Percentiles rank a stretch among this genome's conserved stretches.
phyloP scores from a whole-genome alignment of 2,888 invertebrate species.

The Agriopis leucophaearia region DNA sequence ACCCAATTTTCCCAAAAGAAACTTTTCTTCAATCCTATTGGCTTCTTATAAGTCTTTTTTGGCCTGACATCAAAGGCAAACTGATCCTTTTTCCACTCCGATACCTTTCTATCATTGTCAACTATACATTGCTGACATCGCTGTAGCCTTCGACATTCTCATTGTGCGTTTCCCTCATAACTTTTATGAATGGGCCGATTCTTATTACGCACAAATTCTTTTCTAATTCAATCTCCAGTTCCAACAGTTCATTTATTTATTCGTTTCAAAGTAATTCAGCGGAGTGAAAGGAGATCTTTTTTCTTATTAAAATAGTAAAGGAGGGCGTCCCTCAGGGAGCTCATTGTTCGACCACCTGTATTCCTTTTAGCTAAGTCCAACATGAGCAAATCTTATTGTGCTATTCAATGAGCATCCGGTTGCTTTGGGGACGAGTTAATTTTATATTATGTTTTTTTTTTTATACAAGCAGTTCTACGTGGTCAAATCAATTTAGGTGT shows the following conservation, averaged over 20 bases:
- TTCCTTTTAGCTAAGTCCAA: slow-evolving; percentile 71
- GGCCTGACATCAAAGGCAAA: slow-evolving; percentile 80
- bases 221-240: slow-evolving; percentile 82
- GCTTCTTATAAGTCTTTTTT: slow-evolving; percentile 65
- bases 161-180: slow-evolving; percentile 75
- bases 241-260: slow-evolving; percentile 79
- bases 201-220: slow-evolving; percentile 79
- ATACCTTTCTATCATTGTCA: slow-evolving; percentile 79
- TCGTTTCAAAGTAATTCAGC: slow-evolving; percentile 80
- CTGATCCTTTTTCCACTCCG: slow-evolving; percentile 79
- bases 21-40: slow-evolving; percentile 57
- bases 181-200: slow-evolving; percentile 78
- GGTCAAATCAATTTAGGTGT: background rate
- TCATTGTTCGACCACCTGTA: slow-evolving; percentile 82
- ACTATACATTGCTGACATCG: slow-evolving; percentile 54
- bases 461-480: slow-evolving; percentile 50
- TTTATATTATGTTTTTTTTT: slow-evolving; percentile 75
- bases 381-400: slow-evolving; percentile 81
- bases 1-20: slow-evolving; percentile 55
- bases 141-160: slow-evolving; percentile 66
- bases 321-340: slow-evolving; percentile 55
- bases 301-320: slow-evolving; percentile 84
- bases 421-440: slow-evolving; percentile 71
- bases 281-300: slow-evolving; percentile 66
- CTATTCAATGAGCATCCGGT: slow-evolving; percentile 76